phyloP scores from a whole-genome alignment of 2,797 vertebrate species.

The Melanotaenia pygmaea region DNA sequence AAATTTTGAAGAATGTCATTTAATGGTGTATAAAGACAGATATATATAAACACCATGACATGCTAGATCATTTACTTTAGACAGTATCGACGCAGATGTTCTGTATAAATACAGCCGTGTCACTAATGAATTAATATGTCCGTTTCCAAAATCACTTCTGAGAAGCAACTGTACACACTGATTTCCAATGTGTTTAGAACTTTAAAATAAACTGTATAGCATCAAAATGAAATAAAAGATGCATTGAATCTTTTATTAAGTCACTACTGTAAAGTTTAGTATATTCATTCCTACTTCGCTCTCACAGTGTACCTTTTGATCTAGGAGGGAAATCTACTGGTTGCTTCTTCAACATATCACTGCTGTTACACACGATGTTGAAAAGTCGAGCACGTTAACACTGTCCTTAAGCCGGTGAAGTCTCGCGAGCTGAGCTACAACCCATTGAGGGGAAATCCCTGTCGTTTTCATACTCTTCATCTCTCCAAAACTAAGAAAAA shows the following conservation, averaged over 20 bases:
- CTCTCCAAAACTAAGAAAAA: neutral
- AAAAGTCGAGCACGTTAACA: neutral
- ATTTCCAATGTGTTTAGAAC: neutral
- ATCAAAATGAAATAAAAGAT: neutral
- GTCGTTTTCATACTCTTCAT: neutral
- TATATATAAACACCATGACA: neutral
- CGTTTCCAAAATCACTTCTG: neutral
- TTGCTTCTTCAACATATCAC: neutral
- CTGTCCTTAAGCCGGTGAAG: constrained; percentile 12
- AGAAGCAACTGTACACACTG: neutral
- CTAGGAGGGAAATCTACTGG: neutral
- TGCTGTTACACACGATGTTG: neutral
- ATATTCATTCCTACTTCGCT: neutral
- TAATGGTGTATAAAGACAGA: neutral
- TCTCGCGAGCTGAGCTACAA: neutral
- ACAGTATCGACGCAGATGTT: neutral
- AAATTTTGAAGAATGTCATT: too few species aligned
- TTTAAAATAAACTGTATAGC: neutral
- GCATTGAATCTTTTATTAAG: neutral
- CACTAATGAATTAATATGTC: neutral
- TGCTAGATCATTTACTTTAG: neutral
- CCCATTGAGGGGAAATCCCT: neutral
- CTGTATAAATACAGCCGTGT: neutral
- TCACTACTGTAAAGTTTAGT: neutral
- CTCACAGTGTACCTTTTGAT: neutral